Percentiles rank a stretch among this genome's conserved stretches.
These are phyloP conservation scores for Cryptocephalus moraei DNA, from an alignment of 2,888 invertebrate species.

Conservation along the genomic window DNA sequence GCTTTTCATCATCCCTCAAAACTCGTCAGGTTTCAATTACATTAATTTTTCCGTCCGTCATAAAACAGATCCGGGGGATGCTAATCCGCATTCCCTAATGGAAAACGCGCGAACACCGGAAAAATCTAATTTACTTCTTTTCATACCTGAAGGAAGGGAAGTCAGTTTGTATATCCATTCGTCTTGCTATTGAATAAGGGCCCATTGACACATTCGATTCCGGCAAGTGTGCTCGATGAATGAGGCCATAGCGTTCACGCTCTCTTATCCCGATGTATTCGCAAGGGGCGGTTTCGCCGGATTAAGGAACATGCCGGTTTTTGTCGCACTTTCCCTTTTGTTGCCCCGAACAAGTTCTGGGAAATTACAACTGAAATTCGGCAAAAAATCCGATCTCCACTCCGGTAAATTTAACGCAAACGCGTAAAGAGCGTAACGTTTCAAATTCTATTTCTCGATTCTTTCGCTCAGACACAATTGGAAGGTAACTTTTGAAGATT, in stretches of 20 bases:
- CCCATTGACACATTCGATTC: conserved; percentile 33
- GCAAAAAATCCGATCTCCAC: too few species aligned
- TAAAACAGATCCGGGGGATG: conserved; percentile 5
- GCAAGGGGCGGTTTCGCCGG: too few species aligned
- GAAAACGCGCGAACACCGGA: conserved; percentile 16
- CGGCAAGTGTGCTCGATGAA: conserved; percentile 22
- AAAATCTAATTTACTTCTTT: conserved; percentile 28
- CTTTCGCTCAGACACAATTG: too few species aligned
- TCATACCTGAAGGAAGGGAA: conserved; percentile 10
- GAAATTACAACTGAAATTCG: too few species aligned
- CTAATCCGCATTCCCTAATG: conserved; percentile 14
- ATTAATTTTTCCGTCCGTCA: conserved; percentile 6
- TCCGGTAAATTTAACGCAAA: too few species aligned
- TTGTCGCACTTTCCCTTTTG: too few species aligned
- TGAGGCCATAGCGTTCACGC: not conserved
- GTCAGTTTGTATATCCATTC: conserved; percentile 26
- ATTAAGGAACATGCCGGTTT: too few species aligned
- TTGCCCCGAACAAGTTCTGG: too few species aligned
- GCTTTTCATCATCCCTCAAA: conserved; percentile 1
- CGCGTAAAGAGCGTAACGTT: too few species aligned
- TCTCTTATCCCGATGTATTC: too few species aligned
- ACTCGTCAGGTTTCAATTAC: conserved; percentile 4
- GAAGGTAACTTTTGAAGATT: too few species aligned
- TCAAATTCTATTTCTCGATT: too few species aligned
- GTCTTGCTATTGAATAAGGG: conserved; percentile 28